These are phyloP conservation scores for Calliphora vomitoria DNA, from an alignment of 2,888 invertebrate genomes.

Conservation along the genomic window DNA sequence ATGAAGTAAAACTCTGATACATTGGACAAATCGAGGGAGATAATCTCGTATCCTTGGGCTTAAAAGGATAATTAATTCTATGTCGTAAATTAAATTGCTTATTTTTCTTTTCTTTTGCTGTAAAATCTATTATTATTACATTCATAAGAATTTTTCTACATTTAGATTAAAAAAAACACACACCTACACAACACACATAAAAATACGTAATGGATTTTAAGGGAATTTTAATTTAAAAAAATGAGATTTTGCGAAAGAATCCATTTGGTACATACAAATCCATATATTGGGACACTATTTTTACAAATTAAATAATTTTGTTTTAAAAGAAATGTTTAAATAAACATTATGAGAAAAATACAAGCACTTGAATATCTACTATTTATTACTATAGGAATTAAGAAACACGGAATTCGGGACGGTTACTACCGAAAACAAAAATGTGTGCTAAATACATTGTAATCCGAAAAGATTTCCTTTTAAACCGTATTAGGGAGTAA, in stretches of 20 bases:
- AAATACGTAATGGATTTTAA: constrained; percentile 11
- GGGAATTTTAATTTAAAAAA: not conserved
- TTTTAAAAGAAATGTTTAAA: constrained; percentile 7
- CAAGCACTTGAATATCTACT: not conserved
- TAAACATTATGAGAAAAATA: not conserved
- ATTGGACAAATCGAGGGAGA: constrained; percentile 14
- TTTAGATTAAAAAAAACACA: constrained; percentile 33
- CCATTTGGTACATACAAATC: not conserved
- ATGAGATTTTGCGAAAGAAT: not conserved
- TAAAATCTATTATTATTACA: constrained; percentile 69
- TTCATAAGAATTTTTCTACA: constrained; percentile 64
- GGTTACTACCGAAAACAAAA: no score
- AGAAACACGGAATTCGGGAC: no score
- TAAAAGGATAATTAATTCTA: constrained; percentile 22
- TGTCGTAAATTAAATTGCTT: constrained; percentile 44
- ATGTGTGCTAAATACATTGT: no score
- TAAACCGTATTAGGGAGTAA: no score
- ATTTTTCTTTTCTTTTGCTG: constrained; percentile 30
- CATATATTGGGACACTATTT: not conserved
- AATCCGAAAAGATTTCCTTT: no score
- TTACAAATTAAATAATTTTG: constrained; percentile 3
- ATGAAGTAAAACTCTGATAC: constrained; percentile 78
- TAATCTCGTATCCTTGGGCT: not conserved
- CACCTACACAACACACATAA: constrained; percentile 1
- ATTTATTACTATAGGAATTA: not conserved